phyloP scores from a whole-genome alignment of 1,140 invertebrate genomes.

The Manduca sexta region DNA sequence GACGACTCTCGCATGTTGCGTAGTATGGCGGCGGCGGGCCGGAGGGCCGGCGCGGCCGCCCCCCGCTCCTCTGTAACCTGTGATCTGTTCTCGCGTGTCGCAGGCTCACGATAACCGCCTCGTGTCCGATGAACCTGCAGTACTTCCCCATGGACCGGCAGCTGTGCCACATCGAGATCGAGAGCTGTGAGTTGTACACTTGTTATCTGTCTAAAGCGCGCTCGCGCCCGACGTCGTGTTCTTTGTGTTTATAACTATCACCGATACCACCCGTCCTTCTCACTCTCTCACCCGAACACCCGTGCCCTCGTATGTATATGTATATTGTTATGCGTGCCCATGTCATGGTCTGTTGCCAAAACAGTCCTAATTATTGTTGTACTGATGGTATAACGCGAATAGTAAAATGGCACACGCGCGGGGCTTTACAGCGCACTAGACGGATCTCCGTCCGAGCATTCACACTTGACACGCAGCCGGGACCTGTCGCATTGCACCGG shows the following conservation, averaged over 20 bases:
- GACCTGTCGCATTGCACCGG: no score
- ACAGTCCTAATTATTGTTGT: no score
- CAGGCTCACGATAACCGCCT: constrained; percentile 97
- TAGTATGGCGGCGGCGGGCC: not conserved
- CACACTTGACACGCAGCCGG: no score
- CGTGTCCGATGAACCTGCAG: constrained; percentile 97
- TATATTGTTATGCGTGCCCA: no score
- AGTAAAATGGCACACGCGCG: no score
- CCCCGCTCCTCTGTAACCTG: not conserved
- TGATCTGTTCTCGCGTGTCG: constrained; percentile 39
- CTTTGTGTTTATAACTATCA: not conserved
- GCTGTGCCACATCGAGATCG: constrained; percentile 97
- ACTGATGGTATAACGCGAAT: no score
- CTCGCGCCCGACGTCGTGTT: not conserved
- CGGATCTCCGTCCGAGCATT: no score
- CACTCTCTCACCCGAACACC: no score
- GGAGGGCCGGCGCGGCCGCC: not conserved
- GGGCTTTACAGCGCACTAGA: no score
- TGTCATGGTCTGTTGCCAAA: no score
- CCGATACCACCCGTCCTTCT: no score
- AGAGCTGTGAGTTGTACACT: constrained; percentile 93
- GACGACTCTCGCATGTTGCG: constrained; percentile 38
- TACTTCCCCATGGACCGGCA: constrained; percentile 99
- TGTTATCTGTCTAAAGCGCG: not conserved
- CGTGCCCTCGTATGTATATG: no score